Percentiles rank a stretch among this genome's conserved stretches.
Evolutionary conservation across 2,113 vertebrate species (phyloP).

Genomic region (Carassius carassius): DNA sequence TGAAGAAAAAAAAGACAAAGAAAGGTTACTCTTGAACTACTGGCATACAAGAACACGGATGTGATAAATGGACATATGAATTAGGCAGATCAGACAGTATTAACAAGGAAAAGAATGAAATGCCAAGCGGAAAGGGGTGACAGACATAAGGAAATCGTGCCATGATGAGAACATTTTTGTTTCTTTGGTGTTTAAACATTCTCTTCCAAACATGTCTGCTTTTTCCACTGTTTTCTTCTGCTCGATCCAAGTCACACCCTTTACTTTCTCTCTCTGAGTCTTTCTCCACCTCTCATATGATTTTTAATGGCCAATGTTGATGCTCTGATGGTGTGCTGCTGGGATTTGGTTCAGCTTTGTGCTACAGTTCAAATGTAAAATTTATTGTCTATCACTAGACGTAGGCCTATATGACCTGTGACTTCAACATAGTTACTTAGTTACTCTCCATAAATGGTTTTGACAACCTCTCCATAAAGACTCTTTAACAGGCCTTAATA

Average conservation of each 20-base stretch:
- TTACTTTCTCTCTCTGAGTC: neutral
- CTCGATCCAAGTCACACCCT: neutral
- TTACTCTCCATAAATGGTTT: slow-evolving; percentile 14
- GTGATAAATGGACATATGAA: neutral
- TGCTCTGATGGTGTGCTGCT: neutral
- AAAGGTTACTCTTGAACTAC: neutral
- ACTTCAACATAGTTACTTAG: neutral
- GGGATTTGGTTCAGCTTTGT: neutral
- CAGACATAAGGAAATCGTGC: neutral
- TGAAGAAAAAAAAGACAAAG: neutral
- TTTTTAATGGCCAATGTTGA: neutral
- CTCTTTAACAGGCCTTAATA: slow-evolving; percentile 40
- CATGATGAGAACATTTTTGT: slow-evolving; percentile 5
- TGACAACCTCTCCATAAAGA: slow-evolving; percentile 36
- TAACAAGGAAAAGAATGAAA: neutral
- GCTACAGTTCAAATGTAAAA: neutral
- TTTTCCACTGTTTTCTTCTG: slow-evolving; percentile 31
- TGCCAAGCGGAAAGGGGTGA: neutral
- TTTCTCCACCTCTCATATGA: slow-evolving; percentile 11
- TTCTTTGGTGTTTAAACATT: slow-evolving; percentile 7
- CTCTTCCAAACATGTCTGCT: slow-evolving; percentile 26
- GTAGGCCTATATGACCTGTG: neutral
- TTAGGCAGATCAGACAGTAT: neutral
- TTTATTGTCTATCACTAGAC: slow-evolving; percentile 10
- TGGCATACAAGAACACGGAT: neutral